phyloP scores from a whole-genome alignment of 2,797 vertebrate species.

The Distichodus sexfasciatus region DNA sequence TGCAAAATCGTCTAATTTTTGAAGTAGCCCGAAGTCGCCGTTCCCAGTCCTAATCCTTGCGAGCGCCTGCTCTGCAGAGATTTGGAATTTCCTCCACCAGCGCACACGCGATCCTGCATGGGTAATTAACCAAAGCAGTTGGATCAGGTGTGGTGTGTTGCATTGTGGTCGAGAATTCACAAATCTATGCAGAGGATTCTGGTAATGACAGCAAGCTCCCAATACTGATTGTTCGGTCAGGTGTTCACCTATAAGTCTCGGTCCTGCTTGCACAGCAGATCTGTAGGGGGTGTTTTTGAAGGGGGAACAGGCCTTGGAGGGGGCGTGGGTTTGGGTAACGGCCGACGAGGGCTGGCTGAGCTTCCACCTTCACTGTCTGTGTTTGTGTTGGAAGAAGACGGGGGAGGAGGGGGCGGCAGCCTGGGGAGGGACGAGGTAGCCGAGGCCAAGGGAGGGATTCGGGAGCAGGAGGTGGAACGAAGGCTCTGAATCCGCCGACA shows the following conservation, averaged over 20 bases:
- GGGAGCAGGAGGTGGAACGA: slow-evolving; percentile 61
- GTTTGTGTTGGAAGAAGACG: slow-evolving; percentile 62
- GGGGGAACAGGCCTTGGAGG: slow-evolving; percentile 66
- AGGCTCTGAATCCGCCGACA: slow-evolving; percentile 85
- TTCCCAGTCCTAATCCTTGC: too few relatives aligned
- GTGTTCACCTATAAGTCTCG: slow-evolving; percentile 43
- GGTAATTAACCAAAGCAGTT: too few relatives aligned
- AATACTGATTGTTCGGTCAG: not conserved
- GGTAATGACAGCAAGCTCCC: not conserved
- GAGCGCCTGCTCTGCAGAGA: too few relatives aligned
- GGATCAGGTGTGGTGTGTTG: too few relatives aligned
- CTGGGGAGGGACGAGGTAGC: slow-evolving; percentile 65
- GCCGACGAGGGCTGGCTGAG: slow-evolving; percentile 63
- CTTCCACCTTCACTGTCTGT: slow-evolving; percentile 67
- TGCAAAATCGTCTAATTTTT: slow-evolving; percentile 23
- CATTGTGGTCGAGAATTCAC: too few relatives aligned
- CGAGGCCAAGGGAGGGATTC: slow-evolving; percentile 33
- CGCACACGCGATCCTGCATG: too few relatives aligned
- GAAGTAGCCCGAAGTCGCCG: slow-evolving; percentile 28
- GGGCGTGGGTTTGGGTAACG: slow-evolving; percentile 55
- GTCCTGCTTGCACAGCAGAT: slow-evolving; percentile 65
- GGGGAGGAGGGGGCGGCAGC: slow-evolving; percentile 62
- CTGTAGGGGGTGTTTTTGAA: slow-evolving; percentile 58
- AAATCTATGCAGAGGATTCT: too few relatives aligned
- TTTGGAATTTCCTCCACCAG: too few relatives aligned